Evolutionary conservation across 2,113 vertebrate species (phyloP).

Genomic region (Prunella himalayana): DNA sequence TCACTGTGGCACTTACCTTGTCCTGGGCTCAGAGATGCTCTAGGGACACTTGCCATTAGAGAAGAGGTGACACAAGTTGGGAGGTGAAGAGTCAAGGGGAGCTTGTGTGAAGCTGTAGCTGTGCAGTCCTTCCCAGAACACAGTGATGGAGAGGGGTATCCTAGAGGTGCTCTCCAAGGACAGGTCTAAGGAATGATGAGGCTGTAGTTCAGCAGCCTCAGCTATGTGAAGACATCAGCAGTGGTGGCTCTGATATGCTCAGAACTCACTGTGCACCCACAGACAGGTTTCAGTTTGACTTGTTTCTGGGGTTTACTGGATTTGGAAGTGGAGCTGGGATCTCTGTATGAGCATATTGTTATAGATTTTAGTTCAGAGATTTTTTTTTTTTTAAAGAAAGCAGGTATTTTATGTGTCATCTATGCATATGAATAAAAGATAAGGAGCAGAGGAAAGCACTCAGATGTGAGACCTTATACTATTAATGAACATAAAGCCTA

Average conservation of each 20-base stretch:
- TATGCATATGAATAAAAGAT: neutral
- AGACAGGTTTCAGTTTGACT: conserved; percentile 34
- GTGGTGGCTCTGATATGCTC: neutral
- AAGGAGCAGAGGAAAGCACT: neutral
- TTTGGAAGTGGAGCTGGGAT: conserved; percentile 4
- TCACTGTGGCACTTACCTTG: neutral
- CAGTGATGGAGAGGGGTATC: neutral
- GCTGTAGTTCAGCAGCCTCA: neutral
- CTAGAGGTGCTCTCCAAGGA: neutral
- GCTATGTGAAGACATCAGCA: neutral
- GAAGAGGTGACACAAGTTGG: rapidly evolving
- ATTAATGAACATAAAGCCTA: neutral
- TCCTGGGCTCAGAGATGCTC: neutral
- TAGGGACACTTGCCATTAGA: neutral
- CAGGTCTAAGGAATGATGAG: neutral
- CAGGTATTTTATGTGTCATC: neutral
- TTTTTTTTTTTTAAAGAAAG: neutral
- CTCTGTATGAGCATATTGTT: neutral
- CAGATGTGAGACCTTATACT: neutral
- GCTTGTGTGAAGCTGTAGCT: neutral
- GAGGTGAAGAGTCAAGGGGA: neutral
- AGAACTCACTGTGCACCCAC: neutral
- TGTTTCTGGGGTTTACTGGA: neutral
- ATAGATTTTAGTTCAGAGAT: neutral
- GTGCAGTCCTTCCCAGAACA: neutral